These are phyloP conservation scores for Meteorus colon DNA, from an alignment of 2,888 invertebrate species.

Conservation along the genomic window DNA sequence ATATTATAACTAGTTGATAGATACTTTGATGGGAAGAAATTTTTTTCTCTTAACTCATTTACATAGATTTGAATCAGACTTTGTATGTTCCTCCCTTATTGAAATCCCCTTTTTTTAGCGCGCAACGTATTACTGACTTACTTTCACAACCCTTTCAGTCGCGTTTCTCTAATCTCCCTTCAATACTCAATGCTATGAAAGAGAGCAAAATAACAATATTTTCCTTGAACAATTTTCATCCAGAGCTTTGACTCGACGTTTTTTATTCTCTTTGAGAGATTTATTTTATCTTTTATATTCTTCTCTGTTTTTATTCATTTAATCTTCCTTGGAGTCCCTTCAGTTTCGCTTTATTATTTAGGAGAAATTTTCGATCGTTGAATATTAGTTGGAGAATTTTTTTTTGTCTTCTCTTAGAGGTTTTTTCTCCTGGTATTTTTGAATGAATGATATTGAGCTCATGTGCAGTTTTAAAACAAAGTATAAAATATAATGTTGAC, in stretches of 20 bases:
- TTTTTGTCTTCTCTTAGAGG: background rate
- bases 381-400: background rate
- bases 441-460: constrained; percentile 10
- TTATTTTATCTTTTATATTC: background rate
- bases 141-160: constrained; percentile 61
- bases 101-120: constrained; percentile 28
- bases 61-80: constrained; percentile 31
- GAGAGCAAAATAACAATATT: constrained; percentile 2
- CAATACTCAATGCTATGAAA: constrained; percentile 29
- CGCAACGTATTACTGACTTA: constrained; percentile 63
- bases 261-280: too few relatives aligned
- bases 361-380: background rate
- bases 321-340: constrained; percentile 35
- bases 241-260: too few relatives aligned
- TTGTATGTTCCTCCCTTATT: constrained; percentile 27
- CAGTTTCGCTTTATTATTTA: background rate
- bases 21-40: background rate
- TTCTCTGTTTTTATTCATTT: background rate
- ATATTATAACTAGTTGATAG: background rate
- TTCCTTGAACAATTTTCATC: background rate
- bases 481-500: background rate
- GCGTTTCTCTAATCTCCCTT: constrained; percentile 45
- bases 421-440: background rate
- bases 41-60: constrained; percentile 9
- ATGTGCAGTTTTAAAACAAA: background rate